Conservation (phyloP, 2,888 invertebrate genomes). For the Bellardia bayeri region DNA sequence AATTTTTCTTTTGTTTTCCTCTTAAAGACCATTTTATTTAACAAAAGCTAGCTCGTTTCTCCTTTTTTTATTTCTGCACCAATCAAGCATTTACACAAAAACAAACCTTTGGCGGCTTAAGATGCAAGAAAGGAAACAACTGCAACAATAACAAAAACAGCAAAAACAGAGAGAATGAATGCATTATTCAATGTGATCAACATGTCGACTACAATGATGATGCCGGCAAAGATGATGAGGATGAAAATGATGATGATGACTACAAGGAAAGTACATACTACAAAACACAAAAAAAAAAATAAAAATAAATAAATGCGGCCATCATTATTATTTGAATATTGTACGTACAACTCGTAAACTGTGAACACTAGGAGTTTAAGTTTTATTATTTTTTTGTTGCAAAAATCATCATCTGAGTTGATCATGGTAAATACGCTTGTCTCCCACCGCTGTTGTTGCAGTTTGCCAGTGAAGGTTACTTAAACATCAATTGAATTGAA, state of each 20-base stretch:
- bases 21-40: constrained; percentile 60
- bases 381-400: background rate
- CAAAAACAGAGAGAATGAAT: constrained; percentile 62
- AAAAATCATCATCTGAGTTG: constrained; percentile 55
- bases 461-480: constrained; percentile 54
- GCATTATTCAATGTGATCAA: constrained; percentile 74
- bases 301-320: constrained; percentile 52
- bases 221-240: constrained; percentile 71
- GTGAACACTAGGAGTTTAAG: constrained; percentile 64
- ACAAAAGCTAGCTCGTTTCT: constrained; percentile 61
- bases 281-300: background rate
- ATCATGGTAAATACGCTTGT: constrained; percentile 62
- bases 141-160: constrained; percentile 10
- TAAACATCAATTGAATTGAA: constrained; percentile 79
- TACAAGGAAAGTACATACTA: constrained; percentile 56
- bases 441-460: constrained; percentile 50
- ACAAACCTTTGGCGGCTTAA: constrained; percentile 70
- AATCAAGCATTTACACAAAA: constrained; percentile 65
- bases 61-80: constrained; percentile 19
- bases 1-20: constrained; percentile 62
- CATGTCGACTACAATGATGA: constrained; percentile 73
- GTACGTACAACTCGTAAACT: constrained; percentile 57
- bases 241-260: constrained; percentile 72
- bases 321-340: constrained; percentile 73
- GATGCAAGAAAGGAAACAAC: constrained; percentile 64